phyloP scores from a whole-genome alignment of 2,113 vertebrate species.

The Zosterops borbonicus region DNA sequence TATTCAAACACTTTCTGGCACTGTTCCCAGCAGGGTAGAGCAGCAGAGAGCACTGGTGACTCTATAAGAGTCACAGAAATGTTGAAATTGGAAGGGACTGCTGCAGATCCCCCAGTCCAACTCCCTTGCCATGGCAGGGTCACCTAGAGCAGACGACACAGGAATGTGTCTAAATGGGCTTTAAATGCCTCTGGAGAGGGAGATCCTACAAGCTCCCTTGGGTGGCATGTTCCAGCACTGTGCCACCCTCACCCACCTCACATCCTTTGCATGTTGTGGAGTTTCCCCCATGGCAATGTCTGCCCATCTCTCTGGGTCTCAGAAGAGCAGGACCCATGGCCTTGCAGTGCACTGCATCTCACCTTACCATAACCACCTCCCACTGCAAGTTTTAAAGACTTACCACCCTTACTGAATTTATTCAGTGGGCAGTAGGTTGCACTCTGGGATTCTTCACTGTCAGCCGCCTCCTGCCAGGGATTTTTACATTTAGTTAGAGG shows the following conservation, averaged over 20 bases:
- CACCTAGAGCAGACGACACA: not conserved
- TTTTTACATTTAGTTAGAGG: not conserved
- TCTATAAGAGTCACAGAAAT: not conserved
- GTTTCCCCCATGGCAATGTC: not conserved
- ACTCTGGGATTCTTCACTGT: not conserved
- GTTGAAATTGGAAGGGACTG: not conserved
- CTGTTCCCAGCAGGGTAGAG: not conserved
- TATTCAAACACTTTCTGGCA: not conserved
- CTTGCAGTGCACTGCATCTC: not conserved
- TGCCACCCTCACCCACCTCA: not conserved
- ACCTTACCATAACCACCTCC: no score
- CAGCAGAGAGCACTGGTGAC: not conserved
- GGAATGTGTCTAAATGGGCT: not conserved
- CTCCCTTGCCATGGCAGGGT: not conserved
- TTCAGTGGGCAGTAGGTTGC: not conserved
- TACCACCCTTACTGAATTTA: not conserved
- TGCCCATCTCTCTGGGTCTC: not conserved
- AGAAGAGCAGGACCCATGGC: not conserved
- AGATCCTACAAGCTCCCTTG: not conserved
- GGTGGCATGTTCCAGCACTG: fast-evolving
- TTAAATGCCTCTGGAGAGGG: not conserved
- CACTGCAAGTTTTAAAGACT: not conserved
- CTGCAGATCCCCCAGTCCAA: not conserved
- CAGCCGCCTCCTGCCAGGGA: not conserved
- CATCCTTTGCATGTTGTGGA: fast-evolving